phyloP scores from a whole-genome alignment of 2,888 invertebrate genomes.

The Spodoptera exigua region DNA sequence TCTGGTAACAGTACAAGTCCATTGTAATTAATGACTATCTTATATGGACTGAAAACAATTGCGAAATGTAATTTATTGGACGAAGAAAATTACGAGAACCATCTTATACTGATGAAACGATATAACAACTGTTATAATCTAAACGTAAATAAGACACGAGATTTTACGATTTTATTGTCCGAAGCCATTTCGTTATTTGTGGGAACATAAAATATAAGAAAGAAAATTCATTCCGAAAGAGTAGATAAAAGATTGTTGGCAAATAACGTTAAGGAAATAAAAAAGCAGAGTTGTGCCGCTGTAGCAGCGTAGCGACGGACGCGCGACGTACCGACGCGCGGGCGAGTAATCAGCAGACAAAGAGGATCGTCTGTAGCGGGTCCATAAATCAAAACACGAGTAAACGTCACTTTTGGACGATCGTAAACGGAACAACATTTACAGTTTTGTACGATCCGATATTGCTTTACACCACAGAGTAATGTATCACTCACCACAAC shows the following conservation, averaged over 20 bases:
- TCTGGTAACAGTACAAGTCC: neutral
- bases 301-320: constrained; percentile 11
- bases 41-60: too few relatives aligned
- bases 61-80: too few relatives aligned
- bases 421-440: constrained; percentile 71
- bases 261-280: constrained; percentile 62
- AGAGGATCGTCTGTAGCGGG: constrained; percentile 63
- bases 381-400: constrained; percentile 78
- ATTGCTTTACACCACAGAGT: constrained; percentile 43
- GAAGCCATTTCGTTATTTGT: constrained; percentile 58
- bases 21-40: neutral
- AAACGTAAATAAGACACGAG: constrained; percentile 68
- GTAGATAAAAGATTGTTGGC: constrained; percentile 63
- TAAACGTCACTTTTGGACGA: constrained; percentile 78
- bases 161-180: constrained; percentile 68
- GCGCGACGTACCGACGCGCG: constrained; percentile 27
- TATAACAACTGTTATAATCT: constrained; percentile 59
- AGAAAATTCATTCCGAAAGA: constrained; percentile 66
- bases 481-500: neutral
- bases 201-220: constrained; percentile 62
- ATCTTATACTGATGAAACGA: constrained; percentile 19
- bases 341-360: constrained; percentile 72
- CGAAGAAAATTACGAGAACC: too few relatives aligned
- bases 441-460: constrained; percentile 46
- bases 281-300: constrained; percentile 55